Evolutionary conservation across 2,797 vertebrate genomes (phyloP).

Genomic region (Sus cebifrons): DNA sequence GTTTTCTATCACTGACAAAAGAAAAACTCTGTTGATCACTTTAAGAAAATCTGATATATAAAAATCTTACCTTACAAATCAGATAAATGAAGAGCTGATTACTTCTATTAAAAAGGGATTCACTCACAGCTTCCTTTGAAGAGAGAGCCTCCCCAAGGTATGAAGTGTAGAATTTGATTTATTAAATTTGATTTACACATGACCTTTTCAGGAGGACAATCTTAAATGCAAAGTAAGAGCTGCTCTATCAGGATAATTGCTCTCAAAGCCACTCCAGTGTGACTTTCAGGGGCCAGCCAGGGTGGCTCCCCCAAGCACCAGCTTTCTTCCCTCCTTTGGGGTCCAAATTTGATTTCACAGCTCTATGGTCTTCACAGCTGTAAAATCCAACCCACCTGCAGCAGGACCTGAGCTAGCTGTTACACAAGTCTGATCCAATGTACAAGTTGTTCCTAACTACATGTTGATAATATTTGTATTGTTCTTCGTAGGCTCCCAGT

Average conservation of each 20-base stretch:
- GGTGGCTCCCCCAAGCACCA: constrained; percentile 42
- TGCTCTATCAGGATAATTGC: constrained; percentile 76
- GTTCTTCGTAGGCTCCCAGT: constrained; percentile 31
- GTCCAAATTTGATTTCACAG: constrained; percentile 36
- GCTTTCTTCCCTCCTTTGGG: neutral
- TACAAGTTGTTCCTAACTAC: neutral
- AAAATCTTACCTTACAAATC: constrained; percentile 83
- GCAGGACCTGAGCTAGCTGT: too few species aligned
- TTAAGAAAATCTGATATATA: constrained; percentile 76
- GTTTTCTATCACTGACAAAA: neutral
- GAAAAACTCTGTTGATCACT: constrained; percentile 27
- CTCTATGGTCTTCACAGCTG: neutral
- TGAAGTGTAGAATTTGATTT: constrained; percentile 85
- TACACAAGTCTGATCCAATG: constrained; percentile 21
- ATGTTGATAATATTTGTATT: constrained; percentile 14
- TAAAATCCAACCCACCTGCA: neutral
- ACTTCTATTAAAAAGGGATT: constrained; percentile 86
- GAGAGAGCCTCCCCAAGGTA: constrained; percentile 83
- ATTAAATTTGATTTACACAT: constrained; percentile 87
- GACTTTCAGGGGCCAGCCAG: constrained; percentile 51
- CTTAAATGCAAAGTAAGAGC: constrained; percentile 85
- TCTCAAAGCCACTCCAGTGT: constrained; percentile 67
- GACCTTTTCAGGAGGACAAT: constrained; percentile 86
- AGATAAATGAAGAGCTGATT: constrained; percentile 84
- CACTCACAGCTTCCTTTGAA: constrained; percentile 84